Percentiles rank a stretch among this genome's conserved stretches.
These are phyloP conservation scores for Paguma larvata DNA, from an alignment of 2,797 vertebrate species.

Conservation along the genomic window DNA sequence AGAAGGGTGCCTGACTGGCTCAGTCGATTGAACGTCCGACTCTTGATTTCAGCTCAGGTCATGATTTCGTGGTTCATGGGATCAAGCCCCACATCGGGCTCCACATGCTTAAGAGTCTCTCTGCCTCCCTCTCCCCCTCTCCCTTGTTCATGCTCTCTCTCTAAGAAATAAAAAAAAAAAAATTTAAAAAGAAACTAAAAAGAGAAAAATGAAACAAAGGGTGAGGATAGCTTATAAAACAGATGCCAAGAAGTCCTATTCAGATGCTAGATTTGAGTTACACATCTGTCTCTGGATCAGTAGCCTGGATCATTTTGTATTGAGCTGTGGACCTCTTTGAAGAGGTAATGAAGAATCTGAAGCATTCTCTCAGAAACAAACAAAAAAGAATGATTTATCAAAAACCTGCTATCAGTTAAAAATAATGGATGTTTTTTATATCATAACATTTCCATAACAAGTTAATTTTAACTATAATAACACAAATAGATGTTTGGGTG, in stretches of 20 bases:
- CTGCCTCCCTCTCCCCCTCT: too few relatives aligned
- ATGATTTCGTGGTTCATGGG: too few relatives aligned
- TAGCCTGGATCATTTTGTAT: not conserved
- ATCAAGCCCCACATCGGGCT: too few relatives aligned
- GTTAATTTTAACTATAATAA: slow-evolving; percentile 15
- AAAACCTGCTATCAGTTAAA: slow-evolving; percentile 18
- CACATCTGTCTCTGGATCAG: not conserved
- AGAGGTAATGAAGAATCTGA: not conserved
- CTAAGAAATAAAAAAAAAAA: too few relatives aligned
- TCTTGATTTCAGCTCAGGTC: too few relatives aligned
- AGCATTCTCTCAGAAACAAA: slow-evolving; percentile 30
- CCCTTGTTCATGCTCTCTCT: too few relatives aligned
- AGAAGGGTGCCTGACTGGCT: not conserved
- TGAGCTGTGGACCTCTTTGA: not conserved
- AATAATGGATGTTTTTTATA: not conserved
- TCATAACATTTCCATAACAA: not conserved
- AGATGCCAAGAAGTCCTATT: not conserved
- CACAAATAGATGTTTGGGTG: not conserved
- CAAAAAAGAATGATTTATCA: slow-evolving; percentile 17
- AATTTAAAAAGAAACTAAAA: not conserved
- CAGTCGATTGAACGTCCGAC: too few relatives aligned
- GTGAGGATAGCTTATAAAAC: not conserved
- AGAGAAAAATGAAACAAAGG: not conserved
- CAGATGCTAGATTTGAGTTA: not conserved
- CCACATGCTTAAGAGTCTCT: too few relatives aligned